Percentiles rank a stretch among this genome's conserved stretches.
These are phyloP conservation scores for Pygocentrus nattereri DNA, from an alignment of 2,797 vertebrate genomes.

Conservation along the genomic window DNA sequence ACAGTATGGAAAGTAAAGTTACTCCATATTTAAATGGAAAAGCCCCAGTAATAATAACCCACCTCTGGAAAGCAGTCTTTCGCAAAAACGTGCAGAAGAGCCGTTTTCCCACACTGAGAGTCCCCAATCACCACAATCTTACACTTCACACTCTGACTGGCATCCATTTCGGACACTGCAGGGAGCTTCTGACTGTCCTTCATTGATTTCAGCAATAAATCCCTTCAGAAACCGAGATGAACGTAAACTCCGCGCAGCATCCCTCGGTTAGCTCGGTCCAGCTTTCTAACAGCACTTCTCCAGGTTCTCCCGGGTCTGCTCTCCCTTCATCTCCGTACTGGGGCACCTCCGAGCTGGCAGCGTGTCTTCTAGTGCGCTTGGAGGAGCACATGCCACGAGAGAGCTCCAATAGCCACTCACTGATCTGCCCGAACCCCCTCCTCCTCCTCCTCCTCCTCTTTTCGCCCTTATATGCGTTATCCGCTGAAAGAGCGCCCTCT, in stretches of 20 bases:
- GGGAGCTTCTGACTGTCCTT: slow-evolving; percentile 87
- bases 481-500: slow-evolving; percentile 51
- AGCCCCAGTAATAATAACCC: slow-evolving; percentile 35
- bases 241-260: slow-evolving; percentile 27
- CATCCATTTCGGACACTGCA: slow-evolving; percentile 84
- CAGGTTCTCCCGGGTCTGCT: slow-evolving; percentile 6
- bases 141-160: slow-evolving; percentile 87
- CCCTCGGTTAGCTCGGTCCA: not conserved
- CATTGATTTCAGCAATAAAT: slow-evolving; percentile 79
- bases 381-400: not conserved
- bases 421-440: not conserved
- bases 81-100: slow-evolving; percentile 87
- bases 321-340: slow-evolving; percentile 1
- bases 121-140: slow-evolving; percentile 92
- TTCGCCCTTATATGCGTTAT: slow-evolving; percentile 6
- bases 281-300: not conserved
- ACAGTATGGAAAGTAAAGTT: too few species aligned
- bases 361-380: not conserved
- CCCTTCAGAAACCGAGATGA: not conserved
- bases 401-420: not conserved
- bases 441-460: slow-evolving; percentile 34
- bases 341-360: not conserved
- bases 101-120: slow-evolving; percentile 89
- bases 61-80: slow-evolving; percentile 91
- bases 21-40: too few species aligned